phyloP scores from a whole-genome alignment of 2,113 vertebrate genomes.

The Takifugu bimaculatus region DNA sequence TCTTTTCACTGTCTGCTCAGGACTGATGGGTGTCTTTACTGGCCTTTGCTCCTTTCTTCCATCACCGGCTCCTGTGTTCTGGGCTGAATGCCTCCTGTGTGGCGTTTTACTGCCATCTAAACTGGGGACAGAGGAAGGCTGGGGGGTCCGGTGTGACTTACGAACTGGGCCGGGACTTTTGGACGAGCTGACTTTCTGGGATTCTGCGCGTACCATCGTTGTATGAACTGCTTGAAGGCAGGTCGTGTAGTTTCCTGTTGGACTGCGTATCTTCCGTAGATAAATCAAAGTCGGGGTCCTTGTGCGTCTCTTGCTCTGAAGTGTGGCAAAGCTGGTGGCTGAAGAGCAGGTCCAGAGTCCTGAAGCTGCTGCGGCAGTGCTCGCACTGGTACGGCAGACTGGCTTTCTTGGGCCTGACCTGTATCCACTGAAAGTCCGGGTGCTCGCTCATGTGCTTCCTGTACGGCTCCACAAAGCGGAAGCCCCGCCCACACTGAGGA shows the following conservation, averaged over 20 bases:
- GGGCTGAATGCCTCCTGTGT: neutral
- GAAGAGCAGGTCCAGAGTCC: conserved; percentile 69
- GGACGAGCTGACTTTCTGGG: conserved; percentile 3
- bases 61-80: neutral
- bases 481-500: conserved; percentile 63
- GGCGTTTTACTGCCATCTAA: conserved; percentile 5
- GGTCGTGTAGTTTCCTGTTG: neutral
- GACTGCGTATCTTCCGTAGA: conserved; percentile 19
- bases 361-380: conserved; percentile 67
- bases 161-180: conserved; percentile 18
- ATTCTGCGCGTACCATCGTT: neutral
- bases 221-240: neutral
- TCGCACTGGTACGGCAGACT: conserved; percentile 73
- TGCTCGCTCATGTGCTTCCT: conserved; percentile 72
- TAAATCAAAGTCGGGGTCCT: conserved; percentile 29
- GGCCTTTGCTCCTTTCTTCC: conserved; percentile 3
- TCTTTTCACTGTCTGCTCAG: conserved; percentile 26
- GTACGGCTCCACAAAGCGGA: conserved; percentile 69
- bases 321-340: conserved; percentile 72
- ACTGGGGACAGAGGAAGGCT: conserved; percentile 14
- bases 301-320: conserved; percentile 23
- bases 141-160: neutral
- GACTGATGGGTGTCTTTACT: conserved; percentile 10
- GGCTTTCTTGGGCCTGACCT: conserved; percentile 38
- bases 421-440: conserved; percentile 61